Conservation (phyloP, 2,888 invertebrate genomes). For the Microctonus aethiopoides region DNA sequence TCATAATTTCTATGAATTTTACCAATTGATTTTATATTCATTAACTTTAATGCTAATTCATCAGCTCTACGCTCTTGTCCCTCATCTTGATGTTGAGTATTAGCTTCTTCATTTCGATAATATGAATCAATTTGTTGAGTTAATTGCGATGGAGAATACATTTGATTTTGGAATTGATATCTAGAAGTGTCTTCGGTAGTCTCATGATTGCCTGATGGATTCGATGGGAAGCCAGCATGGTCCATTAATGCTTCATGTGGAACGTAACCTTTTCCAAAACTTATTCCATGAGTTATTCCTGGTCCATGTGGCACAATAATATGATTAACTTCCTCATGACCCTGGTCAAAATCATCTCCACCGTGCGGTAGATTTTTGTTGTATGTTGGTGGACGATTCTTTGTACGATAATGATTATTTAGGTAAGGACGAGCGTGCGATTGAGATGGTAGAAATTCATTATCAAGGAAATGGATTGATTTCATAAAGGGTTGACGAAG, state of each 20-base stretch:
- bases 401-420: conserved; percentile 11
- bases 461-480: conserved; percentile 14
- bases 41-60: neutral
- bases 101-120: neutral
- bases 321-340: conserved; percentile 51
- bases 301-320: conserved; percentile 55
- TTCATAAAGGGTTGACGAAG: conserved; percentile 8
- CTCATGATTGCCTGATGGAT: conserved; percentile 9
- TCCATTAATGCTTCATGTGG: conserved; percentile 54
- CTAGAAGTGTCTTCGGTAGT: neutral
- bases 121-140: conserved; percentile 31
- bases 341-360: conserved; percentile 56
- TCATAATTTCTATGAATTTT: neutral
- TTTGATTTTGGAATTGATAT: conserved; percentile 4
- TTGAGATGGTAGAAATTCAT: conserved; percentile 11
- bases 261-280: conserved; percentile 57
- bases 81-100: neutral
- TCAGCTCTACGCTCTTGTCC: conserved; percentile 1
- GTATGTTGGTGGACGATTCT: conserved; percentile 13
- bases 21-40: neutral
- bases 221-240: conserved; percentile 35
- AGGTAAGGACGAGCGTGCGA: neutral
- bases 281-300: conserved; percentile 48
- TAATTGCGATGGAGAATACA: conserved; percentile 11
- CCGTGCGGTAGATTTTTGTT: conserved; percentile 42